These are phyloP conservation scores for Hirtodrosophila histrioides DNA, from an alignment of 2,888 invertebrate species.

Conservation along the genomic window DNA sequence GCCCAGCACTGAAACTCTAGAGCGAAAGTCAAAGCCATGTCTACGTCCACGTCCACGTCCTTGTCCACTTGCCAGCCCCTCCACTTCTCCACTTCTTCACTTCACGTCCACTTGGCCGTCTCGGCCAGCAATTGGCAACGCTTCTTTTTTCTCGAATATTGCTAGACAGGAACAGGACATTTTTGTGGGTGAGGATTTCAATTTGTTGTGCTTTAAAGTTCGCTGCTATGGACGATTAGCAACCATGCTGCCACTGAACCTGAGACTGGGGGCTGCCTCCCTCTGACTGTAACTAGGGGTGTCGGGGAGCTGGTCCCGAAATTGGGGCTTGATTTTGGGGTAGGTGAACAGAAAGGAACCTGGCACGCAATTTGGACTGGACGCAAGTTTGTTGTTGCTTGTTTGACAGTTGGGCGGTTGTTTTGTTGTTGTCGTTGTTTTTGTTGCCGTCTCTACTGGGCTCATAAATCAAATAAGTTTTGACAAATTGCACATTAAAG, in stretches of 20 bases:
- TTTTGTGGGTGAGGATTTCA: constrained; percentile 42
- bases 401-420: constrained; percentile 18
- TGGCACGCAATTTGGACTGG: constrained; percentile 13
- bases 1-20: constrained; percentile 10
- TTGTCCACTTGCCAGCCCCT: too few relatives aligned
- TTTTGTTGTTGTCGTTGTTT: constrained; percentile 37
- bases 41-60: not conserved
- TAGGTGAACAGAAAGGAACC: constrained; percentile 15
- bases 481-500: constrained; percentile 78
- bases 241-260: constrained; percentile 14
- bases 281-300: too few relatives aligned
- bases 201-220: constrained; percentile 56
- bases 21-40: constrained; percentile 15
- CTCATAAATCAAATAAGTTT: constrained; percentile 74
- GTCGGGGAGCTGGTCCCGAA: not conserved
- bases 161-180: constrained; percentile 10
- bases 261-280: too few relatives aligned
- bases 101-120: not conserved
- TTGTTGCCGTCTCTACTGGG: constrained; percentile 30
- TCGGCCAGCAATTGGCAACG: constrained; percentile 21
- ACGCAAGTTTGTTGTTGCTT: constrained; percentile 30
- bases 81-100: too few relatives aligned
- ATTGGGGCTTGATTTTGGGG: not conserved
- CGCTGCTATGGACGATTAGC: constrained; percentile 46
- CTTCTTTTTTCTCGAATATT: constrained; percentile 5